These are phyloP conservation scores for Zoanthus gigantus DNA, from an alignment of 92 coral and sea anemone species.

Conservation along the genomic window DNA sequence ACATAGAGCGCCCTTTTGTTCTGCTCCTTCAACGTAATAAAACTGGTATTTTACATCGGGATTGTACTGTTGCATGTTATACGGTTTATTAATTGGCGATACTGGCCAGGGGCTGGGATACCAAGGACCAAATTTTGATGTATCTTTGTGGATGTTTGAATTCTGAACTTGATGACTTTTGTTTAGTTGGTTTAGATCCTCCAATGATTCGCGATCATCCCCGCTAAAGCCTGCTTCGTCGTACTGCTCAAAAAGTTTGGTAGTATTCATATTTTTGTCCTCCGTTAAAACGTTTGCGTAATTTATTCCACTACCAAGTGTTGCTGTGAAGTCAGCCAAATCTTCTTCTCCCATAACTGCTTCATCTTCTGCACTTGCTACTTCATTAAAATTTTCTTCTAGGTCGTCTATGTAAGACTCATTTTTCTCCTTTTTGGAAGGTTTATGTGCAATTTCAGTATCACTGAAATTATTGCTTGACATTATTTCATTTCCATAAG, in stretches of 20 bases:
- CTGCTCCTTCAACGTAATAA: constrained; percentile 60
- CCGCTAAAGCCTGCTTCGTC: constrained; percentile 70
- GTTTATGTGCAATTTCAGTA: neutral
- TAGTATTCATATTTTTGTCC: constrained; percentile 23
- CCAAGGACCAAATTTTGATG: constrained; percentile 41
- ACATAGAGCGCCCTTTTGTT: constrained; percentile 83
- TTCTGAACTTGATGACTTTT: constrained; percentile 24
- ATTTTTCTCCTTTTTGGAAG: neutral
- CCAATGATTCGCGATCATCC: constrained; percentile 32
- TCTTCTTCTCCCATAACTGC: constrained; percentile 49
- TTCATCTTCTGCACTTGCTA: constrained; percentile 23
- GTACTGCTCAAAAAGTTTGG: constrained; percentile 68
- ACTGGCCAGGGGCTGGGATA: constrained; percentile 33
- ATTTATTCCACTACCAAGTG: neutral
- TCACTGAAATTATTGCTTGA: neutral
- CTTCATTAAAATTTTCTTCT: constrained; percentile 8
- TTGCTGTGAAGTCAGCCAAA: neutral
- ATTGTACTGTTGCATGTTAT: neutral
- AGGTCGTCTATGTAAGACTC: neutral
- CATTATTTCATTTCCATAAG: neutral
- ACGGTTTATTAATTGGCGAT: neutral
- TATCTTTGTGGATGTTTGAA: constrained; percentile 18
- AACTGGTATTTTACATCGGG: constrained; percentile 50
- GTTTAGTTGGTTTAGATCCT: neutral
- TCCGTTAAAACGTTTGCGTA: constrained; percentile 1